Evolutionary conservation across 1,140 invertebrate species (phyloP), one percentile per base, ranked within the genome.

Genomic region (Neodiprion lecontei): DNA sequence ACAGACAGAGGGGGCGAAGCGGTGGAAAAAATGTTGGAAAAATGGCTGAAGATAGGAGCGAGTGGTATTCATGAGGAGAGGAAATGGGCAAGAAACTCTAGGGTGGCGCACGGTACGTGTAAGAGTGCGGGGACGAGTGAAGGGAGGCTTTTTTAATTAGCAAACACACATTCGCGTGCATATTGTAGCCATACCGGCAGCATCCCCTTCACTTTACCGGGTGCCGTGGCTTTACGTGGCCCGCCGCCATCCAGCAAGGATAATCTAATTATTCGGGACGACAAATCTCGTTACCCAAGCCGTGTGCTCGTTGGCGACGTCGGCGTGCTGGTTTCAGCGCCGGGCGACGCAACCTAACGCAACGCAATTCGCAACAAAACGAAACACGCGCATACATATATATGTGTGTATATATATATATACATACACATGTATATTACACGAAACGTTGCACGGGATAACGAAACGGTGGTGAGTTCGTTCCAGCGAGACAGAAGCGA

Each of bases 221-320:
- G 9, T 11, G 12, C 48, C 21, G 70, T 71, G 70, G 75, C 69
- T 65, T 61, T n/a, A 61, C 53, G 53, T 61, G 4, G 53, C 53
- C 65, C 61, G 48, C 47, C 40, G 67, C 72, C 76, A 76, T 78
- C 78, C 76, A 72, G 77, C 72, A 77, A 76, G 81, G 75, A 82
- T 81, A 83, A 83, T 83, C 78, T 83, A 83, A 83, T 83, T 83
- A 83, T 83, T 78, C 77, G 75, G 77, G 77, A 79, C 80, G 82
- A 82, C 81, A 83, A 83, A 83, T 83, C 80, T 82, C 82, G 81
- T 83, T 83, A 83, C 76, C 74, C 80, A 75, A 72, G 78, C 74
- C 77, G 73, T 74, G 76, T n/a, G 53, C 53, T n/a, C n/a, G 53
- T 11, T 11, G 74, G 74, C 79, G 74, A 72, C 74, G 77, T 69